Evolutionary conservation across 2,888 invertebrate genomes (phyloP).

Genomic region (Troglohyphantes excavatus): DNA sequence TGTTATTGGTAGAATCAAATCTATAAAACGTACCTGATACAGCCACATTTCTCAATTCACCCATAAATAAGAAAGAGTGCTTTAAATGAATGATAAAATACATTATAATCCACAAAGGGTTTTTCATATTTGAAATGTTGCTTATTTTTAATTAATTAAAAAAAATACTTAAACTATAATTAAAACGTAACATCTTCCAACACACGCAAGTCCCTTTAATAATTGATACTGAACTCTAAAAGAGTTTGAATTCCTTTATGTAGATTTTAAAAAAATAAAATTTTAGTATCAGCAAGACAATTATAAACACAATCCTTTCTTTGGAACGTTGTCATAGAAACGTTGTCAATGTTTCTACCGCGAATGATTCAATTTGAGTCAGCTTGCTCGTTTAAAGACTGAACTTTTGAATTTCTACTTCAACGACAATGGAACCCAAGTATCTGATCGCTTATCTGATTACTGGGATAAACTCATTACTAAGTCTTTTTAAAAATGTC

Average conservation of each 20-base stretch:
- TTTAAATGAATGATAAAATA: too few relatives aligned
- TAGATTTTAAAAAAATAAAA: constrained; percentile 3
- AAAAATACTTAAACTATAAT: too few relatives aligned
- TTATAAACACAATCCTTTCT: constrained; percentile 4
- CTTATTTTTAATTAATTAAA: too few relatives aligned
- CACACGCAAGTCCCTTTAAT: too few relatives aligned
- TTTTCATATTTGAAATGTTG: too few relatives aligned
- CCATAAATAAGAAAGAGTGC: too few relatives aligned
- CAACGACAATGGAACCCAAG: not conserved
- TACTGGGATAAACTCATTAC: not conserved
- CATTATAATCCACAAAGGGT: too few relatives aligned
- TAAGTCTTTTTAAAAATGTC: not conserved
- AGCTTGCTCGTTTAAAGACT: not conserved
- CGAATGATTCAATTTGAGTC: not conserved
- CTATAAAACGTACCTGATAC: too few relatives aligned
- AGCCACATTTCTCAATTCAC: too few relatives aligned
- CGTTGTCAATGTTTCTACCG: constrained; percentile 12
- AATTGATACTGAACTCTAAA: too few relatives aligned
- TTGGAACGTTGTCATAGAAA: constrained; percentile 10
- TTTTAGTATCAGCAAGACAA: constrained; percentile 30
- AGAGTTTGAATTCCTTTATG: not conserved
- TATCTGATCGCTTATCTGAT: constrained; percentile 12
- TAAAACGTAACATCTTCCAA: too few relatives aligned
- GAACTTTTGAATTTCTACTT: constrained; percentile 33
- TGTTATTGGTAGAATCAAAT: too few relatives aligned